Conservation (phyloP, 2,888 invertebrate species). For the Phaonia tiefii region DNA sequence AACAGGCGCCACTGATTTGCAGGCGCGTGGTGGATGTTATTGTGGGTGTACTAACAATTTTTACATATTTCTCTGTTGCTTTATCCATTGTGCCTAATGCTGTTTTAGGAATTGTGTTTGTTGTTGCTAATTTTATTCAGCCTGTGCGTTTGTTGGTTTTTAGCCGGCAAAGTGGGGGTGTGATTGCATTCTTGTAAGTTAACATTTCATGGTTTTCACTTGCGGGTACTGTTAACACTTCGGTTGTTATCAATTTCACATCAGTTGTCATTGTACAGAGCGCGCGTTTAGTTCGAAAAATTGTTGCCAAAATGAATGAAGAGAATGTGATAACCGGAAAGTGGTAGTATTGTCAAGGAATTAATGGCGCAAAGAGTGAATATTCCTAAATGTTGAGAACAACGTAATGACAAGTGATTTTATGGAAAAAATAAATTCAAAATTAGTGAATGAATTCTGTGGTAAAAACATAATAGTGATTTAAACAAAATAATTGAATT, state of each 20-base stretch:
- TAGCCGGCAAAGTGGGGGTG: no score
- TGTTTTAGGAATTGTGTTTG: no score
- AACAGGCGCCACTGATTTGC: no score
- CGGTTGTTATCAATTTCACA: constrained; percentile 21
- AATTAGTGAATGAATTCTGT: neutral
- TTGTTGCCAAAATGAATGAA: neutral
- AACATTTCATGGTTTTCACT: constrained; percentile 42
- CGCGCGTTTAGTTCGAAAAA: constrained; percentile 64
- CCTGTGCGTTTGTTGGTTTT: no score
- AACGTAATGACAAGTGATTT: neutral
- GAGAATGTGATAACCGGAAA: neutral
- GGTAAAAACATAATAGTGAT: neutral
- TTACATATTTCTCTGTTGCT: no score
- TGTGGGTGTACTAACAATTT: no score
- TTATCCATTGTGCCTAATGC: no score
- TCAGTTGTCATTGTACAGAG: constrained; percentile 68
- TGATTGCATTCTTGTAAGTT: constrained; percentile 41
- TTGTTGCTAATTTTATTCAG: no score
- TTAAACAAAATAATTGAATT: constrained; percentile 15
- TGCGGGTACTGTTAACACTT: constrained; percentile 45
- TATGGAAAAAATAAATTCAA: neutral
- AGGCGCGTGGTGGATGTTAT: no score
- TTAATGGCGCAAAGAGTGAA: neutral
- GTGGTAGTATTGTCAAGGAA: neutral
- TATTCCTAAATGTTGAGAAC: neutral